Base-by-base conservation (phyloP, 2,797 vertebrate genomes). In the Lepus townsendii region DNA sequence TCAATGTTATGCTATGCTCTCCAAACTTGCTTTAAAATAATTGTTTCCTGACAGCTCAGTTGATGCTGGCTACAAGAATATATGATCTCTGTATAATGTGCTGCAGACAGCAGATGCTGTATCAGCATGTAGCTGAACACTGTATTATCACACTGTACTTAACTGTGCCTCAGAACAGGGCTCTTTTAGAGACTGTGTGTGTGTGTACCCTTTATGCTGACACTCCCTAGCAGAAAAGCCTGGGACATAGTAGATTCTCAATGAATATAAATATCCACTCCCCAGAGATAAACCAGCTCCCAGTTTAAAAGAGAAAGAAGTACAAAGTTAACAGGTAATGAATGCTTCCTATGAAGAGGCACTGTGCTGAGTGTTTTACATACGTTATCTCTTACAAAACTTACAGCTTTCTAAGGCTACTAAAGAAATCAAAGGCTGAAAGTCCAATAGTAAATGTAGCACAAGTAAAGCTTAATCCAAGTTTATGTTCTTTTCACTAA, bases 1-100 rank as follows among this genome's bases (percentile, higher is more conserved):
- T 89, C 62, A 52, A 32, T 69, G 63, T 83, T 94, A 92, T 32
- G 79, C 62, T 60, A 27, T 3, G 68, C 11, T 52, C 32, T 42
- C 32, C 38, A 93, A 94, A 86, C 47, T 7, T 86, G 60, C 68
- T 92, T 94, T 83, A 83, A 93, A 94, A 38, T 24, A 80, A 79
- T 12, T 72, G 52, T 62, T 85, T 91, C 79, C 73, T 72, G 30
- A 57, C 8, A 83, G 26, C 1, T 89, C 71, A 32, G 30, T 66
- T 73, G 83, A 63, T 42, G 17, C 22, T 42, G 52, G 57, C 38
- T 82, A 1, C 14, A 79, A 82, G 13, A 88, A 75, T 38, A 4
- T 20, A 32, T 12, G 19, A 35, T 66, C 76, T 54, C 73, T 47
- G 63, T 72, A 54, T 14, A 69, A 52, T 4, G 27, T 17, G 30